phyloP scores from a whole-genome alignment of 2,888 invertebrate species.

The Acleris emargana region DNA sequence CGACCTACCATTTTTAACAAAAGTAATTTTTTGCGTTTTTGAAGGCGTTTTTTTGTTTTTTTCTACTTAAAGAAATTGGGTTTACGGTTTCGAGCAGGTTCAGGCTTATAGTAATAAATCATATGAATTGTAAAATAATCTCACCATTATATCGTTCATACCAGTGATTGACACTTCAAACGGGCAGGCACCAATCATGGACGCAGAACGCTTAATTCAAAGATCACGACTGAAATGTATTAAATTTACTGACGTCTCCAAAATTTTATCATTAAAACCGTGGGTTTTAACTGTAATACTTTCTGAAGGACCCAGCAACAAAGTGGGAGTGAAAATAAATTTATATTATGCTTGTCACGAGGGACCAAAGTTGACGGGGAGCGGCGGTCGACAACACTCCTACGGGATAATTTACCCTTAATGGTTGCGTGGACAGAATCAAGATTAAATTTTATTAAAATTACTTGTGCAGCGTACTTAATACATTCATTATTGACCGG shows the following conservation, averaged over 20 bases:
- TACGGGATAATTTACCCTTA: conserved; percentile 40
- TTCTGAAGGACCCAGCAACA: not conserved
- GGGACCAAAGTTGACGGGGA: conserved; percentile 46
- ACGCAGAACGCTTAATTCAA: too few relatives aligned
- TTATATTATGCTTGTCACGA: conserved; percentile 54
- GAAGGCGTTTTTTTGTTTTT: too few relatives aligned
- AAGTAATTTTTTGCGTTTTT: too few relatives aligned
- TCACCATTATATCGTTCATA: too few relatives aligned
- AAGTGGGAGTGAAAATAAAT: conserved; percentile 51
- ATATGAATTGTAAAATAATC: not conserved
- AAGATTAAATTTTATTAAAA: conserved; percentile 6
- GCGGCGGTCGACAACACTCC: conserved; percentile 42
- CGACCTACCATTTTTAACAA: too few relatives aligned
- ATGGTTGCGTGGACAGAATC: conserved; percentile 8
- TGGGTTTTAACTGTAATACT: not conserved
- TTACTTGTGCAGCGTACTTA: conserved; percentile 3
- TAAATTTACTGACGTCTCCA: too few relatives aligned
- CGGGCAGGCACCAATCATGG: too few relatives aligned
- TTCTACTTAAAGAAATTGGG: conserved; percentile 21
- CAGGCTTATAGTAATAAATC: not conserved
- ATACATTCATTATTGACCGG: conserved; percentile 31
- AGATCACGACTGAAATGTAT: too few relatives aligned
- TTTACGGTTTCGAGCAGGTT: not conserved
- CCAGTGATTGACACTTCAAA: not conserved
- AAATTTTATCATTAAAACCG: too few relatives aligned